Conservation (phyloP, 2,797 vertebrate species). For the Dryobates pubescens region DNA sequence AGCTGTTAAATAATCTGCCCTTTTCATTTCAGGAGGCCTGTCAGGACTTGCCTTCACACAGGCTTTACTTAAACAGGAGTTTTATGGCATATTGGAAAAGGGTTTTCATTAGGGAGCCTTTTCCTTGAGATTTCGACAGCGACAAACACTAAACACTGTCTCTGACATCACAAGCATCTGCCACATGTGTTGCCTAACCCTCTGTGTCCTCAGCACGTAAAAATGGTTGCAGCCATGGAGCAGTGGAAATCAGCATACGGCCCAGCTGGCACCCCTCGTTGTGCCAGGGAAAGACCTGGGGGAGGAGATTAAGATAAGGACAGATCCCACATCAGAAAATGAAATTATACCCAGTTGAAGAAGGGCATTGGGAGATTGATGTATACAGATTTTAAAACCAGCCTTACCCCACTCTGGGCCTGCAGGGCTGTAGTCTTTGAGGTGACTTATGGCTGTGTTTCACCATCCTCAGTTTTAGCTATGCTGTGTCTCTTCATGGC, state of each 20-base stretch:
- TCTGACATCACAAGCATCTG: neutral
- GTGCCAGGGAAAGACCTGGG: neutral
- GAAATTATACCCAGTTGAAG: neutral
- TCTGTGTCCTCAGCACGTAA: neutral
- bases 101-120: slow-evolving; percentile 45
- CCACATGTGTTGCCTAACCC: slow-evolving; percentile 16
- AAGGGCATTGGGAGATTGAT: neutral
- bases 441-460: neutral
- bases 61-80: slow-evolving; percentile 34
- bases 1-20: slow-evolving; percentile 72
- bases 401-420: neutral
- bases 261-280: neutral
- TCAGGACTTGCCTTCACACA: slow-evolving; percentile 30
- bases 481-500: neutral
- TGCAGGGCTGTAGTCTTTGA: neutral
- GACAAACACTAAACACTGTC: slow-evolving; percentile 41
- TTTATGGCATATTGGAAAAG: slow-evolving; percentile 6
- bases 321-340: neutral
- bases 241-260: neutral
- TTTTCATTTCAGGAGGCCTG: slow-evolving; percentile 67
- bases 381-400: neutral
- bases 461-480: neutral
- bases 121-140: slow-evolving; percentile 44
- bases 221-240: neutral
- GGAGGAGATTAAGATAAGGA: neutral